phyloP scores from a whole-genome alignment of 2,113 vertebrate species.

The Prionailurus viverrinus region DNA sequence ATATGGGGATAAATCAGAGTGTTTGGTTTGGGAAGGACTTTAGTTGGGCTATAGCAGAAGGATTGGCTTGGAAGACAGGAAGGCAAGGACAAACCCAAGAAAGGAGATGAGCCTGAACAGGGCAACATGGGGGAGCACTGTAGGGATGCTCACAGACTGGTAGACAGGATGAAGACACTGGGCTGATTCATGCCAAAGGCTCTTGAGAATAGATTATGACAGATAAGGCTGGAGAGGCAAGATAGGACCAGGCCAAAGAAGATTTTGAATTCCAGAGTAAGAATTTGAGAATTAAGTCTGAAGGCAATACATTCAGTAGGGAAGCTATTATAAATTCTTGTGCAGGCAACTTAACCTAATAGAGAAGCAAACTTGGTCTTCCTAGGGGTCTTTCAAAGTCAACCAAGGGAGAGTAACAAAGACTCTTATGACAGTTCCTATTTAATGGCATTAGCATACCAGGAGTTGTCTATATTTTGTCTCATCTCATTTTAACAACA shows the following conservation, averaged over 20 bases:
- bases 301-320: background rate
- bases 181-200: background rate
- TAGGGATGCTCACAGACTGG: background rate
- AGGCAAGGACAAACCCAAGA: background rate
- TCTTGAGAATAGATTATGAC: background rate
- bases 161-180: background rate
- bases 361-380: background rate
- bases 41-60: background rate
- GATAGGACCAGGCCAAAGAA: background rate
- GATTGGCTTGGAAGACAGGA: background rate
- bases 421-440: background rate
- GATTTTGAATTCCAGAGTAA: background rate
- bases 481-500: background rate
- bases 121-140: background rate
- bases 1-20: background rate
- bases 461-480: background rate
- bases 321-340: background rate
- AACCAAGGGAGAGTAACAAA: background rate
- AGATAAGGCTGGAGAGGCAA: background rate
- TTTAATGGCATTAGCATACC: background rate
- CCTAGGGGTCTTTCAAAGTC: background rate
- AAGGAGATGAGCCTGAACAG: background rate
- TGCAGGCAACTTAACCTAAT: background rate
- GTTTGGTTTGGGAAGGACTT: background rate
- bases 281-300: background rate